phyloP scores from a whole-genome alignment of 2,797 vertebrate genomes.

The Sebastes hubbsi region DNA sequence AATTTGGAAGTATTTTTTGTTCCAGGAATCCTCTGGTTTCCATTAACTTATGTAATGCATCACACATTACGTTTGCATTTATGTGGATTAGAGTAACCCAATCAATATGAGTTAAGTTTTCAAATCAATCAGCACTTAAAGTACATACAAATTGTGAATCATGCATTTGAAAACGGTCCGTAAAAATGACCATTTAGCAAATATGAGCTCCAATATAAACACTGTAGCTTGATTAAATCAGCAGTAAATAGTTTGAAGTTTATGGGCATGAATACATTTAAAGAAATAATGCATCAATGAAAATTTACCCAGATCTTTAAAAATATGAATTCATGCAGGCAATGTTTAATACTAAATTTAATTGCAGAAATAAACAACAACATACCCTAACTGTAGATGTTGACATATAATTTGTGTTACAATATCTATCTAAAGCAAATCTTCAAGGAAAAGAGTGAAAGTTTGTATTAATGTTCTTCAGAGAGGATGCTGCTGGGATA shows the following conservation, averaged over 20 bases:
- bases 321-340: neutral
- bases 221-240: neutral
- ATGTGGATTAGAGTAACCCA: neutral
- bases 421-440: neutral
- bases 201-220: neutral
- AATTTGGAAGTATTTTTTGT: too few species aligned
- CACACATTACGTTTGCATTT: too few species aligned
- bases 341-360: rapidly evolving
- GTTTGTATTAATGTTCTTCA: neutral
- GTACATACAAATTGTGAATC: neutral
- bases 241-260: rapidly evolving
- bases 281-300: neutral
- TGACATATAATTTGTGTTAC: neutral
- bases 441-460: neutral
- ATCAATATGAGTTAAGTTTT: neutral
- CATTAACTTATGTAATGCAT: neutral
- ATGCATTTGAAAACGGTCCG: neutral
- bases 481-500: neutral
- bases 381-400: neutral
- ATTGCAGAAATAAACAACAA: neutral
- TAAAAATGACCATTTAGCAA: neutral
- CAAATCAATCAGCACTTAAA: neutral
- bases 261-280: neutral
- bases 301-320: neutral
- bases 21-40: too few species aligned